Conservation (phyloP, 1,140 invertebrate genomes). For the Eriosoma lanigerum region DNA sequence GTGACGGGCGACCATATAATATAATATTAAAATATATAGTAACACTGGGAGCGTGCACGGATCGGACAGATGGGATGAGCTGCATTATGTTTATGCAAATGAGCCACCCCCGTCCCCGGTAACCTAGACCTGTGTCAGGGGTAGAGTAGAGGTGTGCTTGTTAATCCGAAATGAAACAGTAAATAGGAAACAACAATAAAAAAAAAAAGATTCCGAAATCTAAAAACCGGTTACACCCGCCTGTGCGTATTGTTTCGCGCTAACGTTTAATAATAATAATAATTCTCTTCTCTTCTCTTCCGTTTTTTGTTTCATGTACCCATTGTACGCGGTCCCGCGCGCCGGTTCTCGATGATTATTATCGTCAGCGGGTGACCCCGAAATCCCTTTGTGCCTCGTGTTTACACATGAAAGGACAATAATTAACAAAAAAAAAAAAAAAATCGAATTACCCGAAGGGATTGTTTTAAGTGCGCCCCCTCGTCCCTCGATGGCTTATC, state of each 20-base stretch:
- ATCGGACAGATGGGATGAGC: conserved; percentile 49
- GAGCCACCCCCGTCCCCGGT: background rate
- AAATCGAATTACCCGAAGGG: conserved; percentile 50
- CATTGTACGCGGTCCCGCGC: conserved; percentile 32
- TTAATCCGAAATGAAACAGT: conserved; percentile 52
- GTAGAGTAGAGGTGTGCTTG: conserved; percentile 8
- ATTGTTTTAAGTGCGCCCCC: conserved; percentile 50
- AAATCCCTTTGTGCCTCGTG: conserved; percentile 43
- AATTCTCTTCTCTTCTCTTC: conserved; percentile 22
- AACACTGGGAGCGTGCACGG: conserved; percentile 22
- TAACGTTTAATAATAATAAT: conserved; percentile 49
- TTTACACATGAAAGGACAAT: conserved; percentile 52
- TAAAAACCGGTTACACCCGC: conserved; percentile 50
- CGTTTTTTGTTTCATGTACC: conserved; percentile 41
- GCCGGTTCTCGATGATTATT: conserved; percentile 45
- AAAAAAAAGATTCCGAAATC: conserved; percentile 47
- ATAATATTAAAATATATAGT: background rate
- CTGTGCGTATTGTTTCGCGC: conserved; percentile 39
- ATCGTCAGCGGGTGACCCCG: conserved; percentile 48
- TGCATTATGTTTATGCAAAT: conserved; percentile 50
- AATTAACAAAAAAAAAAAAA: conserved; percentile 49
- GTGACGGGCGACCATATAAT: background rate
- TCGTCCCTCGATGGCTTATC: conserved; percentile 35
- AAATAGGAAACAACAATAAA: conserved; percentile 39
- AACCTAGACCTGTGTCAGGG: too few relatives aligned